phyloP scores from a whole-genome alignment of 2,113 vertebrate species.

The Apodemus sylvaticus region DNA sequence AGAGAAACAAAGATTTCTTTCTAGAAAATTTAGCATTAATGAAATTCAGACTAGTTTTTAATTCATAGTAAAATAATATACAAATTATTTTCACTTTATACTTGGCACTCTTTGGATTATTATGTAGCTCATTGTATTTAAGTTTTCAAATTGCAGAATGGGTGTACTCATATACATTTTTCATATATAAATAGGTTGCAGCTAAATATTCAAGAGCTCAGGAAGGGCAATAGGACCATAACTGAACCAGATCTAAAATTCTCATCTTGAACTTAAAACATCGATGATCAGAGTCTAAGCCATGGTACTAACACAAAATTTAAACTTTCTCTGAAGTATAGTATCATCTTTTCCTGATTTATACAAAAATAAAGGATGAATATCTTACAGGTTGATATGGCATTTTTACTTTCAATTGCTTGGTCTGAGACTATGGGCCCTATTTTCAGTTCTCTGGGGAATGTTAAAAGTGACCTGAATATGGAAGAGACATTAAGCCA shows the following conservation, averaged over 20 bases:
- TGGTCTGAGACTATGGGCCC: too few species aligned
- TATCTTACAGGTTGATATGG: background rate
- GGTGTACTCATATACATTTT: background rate
- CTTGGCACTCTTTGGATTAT: background rate
- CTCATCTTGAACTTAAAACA: background rate
- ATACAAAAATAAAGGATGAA: background rate
- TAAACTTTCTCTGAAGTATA: background rate
- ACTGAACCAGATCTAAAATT: background rate
- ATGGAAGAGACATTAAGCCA: too few species aligned
- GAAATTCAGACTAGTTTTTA: background rate
- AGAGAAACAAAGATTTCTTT: background rate
- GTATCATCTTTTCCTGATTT: background rate
- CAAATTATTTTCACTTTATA: background rate
- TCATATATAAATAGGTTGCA: background rate
- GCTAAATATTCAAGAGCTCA: background rate
- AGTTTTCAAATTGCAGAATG: background rate
- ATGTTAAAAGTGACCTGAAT: background rate
- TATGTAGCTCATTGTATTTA: background rate
- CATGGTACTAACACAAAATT: background rate
- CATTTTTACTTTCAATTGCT: background rate
- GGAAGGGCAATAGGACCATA: background rate
- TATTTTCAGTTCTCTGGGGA: background rate
- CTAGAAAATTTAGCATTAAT: background rate
- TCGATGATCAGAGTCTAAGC: background rate
- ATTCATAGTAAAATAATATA: background rate